phyloP scores from a whole-genome alignment of 1,140 invertebrate genomes.

The Scaptomyza pallida region DNA sequence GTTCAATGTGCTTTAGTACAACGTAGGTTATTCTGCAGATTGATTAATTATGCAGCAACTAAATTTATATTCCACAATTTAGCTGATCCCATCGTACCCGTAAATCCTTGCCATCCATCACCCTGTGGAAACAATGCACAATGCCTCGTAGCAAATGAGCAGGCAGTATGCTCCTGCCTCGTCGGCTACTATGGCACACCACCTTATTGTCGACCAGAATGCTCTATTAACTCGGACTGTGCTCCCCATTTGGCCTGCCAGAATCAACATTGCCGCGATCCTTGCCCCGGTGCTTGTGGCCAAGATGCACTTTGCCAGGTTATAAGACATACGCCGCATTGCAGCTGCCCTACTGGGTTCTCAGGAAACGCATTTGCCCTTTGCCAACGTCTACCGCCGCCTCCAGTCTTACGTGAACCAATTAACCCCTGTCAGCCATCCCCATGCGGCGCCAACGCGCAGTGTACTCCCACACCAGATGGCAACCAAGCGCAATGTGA shows the following conservation, averaged over 20 bases:
- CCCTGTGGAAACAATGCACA: slow-evolving; percentile 89
- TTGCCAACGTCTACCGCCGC: slow-evolving; percentile 65
- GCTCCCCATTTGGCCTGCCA: slow-evolving; percentile 87
- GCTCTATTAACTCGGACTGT: slow-evolving; percentile 88
- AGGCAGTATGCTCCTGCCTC: slow-evolving; percentile 88
- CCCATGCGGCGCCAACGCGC: slow-evolving; percentile 90
- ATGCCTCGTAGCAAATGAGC: slow-evolving; percentile 86
- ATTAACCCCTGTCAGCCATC: slow-evolving; percentile 88
- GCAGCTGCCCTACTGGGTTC: slow-evolving; percentile 90
- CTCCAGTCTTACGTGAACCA: slow-evolving; percentile 64
- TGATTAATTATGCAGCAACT: slow-evolving; percentile 33
- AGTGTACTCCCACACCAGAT: slow-evolving; percentile 87
- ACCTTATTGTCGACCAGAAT: slow-evolving; percentile 88
- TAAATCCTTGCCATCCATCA: slow-evolving; percentile 88
- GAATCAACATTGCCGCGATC: slow-evolving; percentile 89
- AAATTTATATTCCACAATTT: slow-evolving; percentile 4
- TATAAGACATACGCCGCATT: slow-evolving; percentile 92
- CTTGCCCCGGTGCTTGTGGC: slow-evolving; percentile 89
- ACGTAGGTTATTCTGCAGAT: slow-evolving; percentile 84
- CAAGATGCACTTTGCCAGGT: slow-evolving; percentile 90
- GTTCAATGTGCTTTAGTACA: slow-evolving; percentile 83
- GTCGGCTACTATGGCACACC: slow-evolving; percentile 86
- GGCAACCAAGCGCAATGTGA: slow-evolving; percentile 91
- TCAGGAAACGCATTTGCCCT: slow-evolving; percentile 91
- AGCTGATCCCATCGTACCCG: slow-evolving; percentile 61